Conservation (phyloP, 2,113 vertebrate species). For the Plectropomus leopardus region DNA sequence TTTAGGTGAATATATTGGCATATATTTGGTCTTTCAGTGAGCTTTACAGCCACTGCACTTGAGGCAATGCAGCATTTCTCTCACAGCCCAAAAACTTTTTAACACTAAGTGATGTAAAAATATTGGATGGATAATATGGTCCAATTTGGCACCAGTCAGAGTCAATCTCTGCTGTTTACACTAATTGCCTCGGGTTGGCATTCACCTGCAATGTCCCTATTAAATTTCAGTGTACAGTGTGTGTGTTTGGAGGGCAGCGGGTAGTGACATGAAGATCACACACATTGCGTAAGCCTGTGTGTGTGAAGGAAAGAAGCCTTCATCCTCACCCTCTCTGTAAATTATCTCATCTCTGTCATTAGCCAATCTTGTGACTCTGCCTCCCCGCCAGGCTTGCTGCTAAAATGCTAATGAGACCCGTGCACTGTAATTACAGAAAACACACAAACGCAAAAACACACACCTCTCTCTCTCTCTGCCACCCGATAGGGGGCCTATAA, state of each 20-base stretch:
- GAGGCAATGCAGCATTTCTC: conserved; percentile 23
- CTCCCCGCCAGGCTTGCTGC: conserved; percentile 61
- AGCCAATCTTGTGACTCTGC: conserved; percentile 69
- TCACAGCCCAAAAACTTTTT: conserved; percentile 13
- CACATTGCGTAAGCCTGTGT: conserved; percentile 43
- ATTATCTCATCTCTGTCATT: conserved; percentile 75
- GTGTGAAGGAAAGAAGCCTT: conserved; percentile 41
- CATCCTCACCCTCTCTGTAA: conserved; percentile 58
- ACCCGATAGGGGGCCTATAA: conserved; percentile 35
- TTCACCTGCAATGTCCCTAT: conserved; percentile 35
- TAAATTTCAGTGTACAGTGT: conserved; percentile 27
- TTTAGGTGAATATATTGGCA: too few relatives aligned
- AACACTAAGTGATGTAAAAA: conserved; percentile 26
- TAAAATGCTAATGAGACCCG: conserved; percentile 71
- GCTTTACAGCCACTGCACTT: conserved; percentile 23
- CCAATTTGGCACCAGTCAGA: conserved; percentile 23
- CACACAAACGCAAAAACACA: conserved; percentile 40
- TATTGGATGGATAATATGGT: conserved; percentile 25
- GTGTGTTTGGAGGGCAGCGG: conserved; percentile 27
- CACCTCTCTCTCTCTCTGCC: conserved; percentile 42
- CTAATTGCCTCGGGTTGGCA: conserved; percentile 26
- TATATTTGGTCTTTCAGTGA: conserved; percentile 8
- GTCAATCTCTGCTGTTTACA: conserved; percentile 19
- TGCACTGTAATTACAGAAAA: conserved; percentile 62
- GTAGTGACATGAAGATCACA: conserved; percentile 36